Evolutionary conservation across 2,797 vertebrate genomes (phyloP), one percentile per base, ranked within the genome.

Genomic region (Coregonus ussuriensis): DNA sequence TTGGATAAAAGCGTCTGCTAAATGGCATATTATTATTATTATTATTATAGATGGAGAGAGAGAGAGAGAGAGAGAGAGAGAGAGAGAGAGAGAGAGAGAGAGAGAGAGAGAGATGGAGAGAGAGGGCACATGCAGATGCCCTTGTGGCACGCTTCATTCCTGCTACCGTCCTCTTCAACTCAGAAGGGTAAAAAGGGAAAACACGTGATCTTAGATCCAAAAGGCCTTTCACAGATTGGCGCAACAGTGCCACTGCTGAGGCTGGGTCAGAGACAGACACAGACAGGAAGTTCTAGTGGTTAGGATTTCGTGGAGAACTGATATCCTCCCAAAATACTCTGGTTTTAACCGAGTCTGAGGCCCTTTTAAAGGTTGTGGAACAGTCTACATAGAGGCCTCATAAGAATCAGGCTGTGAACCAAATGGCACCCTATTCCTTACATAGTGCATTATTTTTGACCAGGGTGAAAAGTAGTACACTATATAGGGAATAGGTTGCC

Each of bases 91-190:
- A 25, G 25, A 25, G 25, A 25, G 25, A 25, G 25, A 25, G 51
- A 65, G 35, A 53, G 14, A 72, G 35, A 37, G 6, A 25, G 11
- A 9, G n/a, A 84, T 78, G 87, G 88, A 88, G 74, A 25, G 37
- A 88, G 82, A 6, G 83, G 74, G 82, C 79, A 73, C 89, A 91
- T 91, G 91, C 86, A 51, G 77, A 83, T 87, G 89, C 91, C 89
- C 89, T 87, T 85, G 87, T 86, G 83, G 86, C 87, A 77, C 86
- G 74, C 88, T 87, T 63, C 62, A 37, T n/a, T 75, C 59, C 35
- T 7, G 52, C 47, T 4, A 15, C 47, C 31, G 53, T 63, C 21
- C 68, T 67, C 63, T 41, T 9, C 16, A 47, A 47, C 47, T 63
- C 56, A 63, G 33, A 66, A 86, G 88, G 89, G 88, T 88, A 88